Evolutionary conservation across 2,797 vertebrate genomes (phyloP).

Genomic region (Diplodus sargus): DNA sequence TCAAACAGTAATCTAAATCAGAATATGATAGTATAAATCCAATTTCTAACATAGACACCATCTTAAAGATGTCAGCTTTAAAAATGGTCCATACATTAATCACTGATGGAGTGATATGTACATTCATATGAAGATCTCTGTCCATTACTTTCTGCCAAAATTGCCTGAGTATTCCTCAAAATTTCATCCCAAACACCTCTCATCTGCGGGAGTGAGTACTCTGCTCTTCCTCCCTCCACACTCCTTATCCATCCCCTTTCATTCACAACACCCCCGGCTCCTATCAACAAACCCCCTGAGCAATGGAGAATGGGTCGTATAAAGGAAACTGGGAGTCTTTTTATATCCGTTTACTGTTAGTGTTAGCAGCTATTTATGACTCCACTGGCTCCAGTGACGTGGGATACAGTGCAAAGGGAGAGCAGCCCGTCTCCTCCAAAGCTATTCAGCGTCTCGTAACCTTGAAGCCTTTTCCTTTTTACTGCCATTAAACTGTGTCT

Average conservation of each 20-base stretch:
- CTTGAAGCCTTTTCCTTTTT: constrained; percentile 78
- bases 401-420: constrained; percentile 68
- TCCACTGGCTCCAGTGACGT: constrained; percentile 83
- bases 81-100: background rate
- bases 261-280: constrained; percentile 56
- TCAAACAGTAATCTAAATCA: constrained; percentile 5
- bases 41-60: background rate
- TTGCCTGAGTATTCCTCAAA: constrained; percentile 10
- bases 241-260: constrained; percentile 42
- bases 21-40: background rate
- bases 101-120: background rate
- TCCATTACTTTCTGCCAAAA: background rate
- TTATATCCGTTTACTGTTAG: constrained; percentile 84
- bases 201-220: background rate
- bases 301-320: constrained; percentile 74
- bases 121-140: background rate
- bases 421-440: constrained; percentile 75
- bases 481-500: constrained; percentile 82
- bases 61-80: background rate
- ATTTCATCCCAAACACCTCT: constrained; percentile 26
- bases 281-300: constrained; percentile 76
- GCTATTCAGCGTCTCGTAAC: constrained; percentile 79
- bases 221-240: constrained; percentile 42
- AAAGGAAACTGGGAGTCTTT: constrained; percentile 82
- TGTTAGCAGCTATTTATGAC: constrained; percentile 84